Base-by-base conservation (phyloP, 2,113 vertebrate genomes). In the Mastomys natalensis region DNA sequence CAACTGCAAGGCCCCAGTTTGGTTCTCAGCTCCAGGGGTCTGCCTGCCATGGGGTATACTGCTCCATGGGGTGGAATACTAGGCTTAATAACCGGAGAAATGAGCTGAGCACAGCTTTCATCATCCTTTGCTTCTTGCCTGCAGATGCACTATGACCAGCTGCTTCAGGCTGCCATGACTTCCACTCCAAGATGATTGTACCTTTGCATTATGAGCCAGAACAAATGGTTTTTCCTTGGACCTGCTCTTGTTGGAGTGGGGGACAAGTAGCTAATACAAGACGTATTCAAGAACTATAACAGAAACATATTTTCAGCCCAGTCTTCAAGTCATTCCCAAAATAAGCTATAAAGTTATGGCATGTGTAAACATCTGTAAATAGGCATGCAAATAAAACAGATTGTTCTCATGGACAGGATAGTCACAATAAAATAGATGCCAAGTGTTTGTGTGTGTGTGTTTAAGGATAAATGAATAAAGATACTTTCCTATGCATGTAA, bases 391-490 rank as follows among this genome's bases (percentile, higher is more conserved):
- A 85, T 62, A 48, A 13, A 80, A 82, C 29, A 48, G 51, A 34
- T 43, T 85, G 80, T 89, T 96, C 24, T 87, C 34, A 43, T 66
- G 10, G 17, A 48, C 31, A 78, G 29, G 40, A 82, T 60, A 74
- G 8, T n/a, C 70, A 48, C 40, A 51, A 60, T 78, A 88, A 73
- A 93, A 74, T 11, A 74, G 12, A 17, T 76, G 16, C 9, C 64
- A 29, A 40, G 10, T 91, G 51, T 68, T 51, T 51, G 16, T 70
- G 15, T 64, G 81, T 64, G 16, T 64, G 82, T 66, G 93, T 77
- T 74, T 66, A 89, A 90, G 9, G 10, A 73, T 48, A 55, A 89
- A 64, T 87, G 37, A 87, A 76, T 91, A 64, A 94, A 96, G 29
- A 37, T 78, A 45, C 34, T 80, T 88, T 91, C 53, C 90, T 74